Conservation (phyloP, 30 jellyfish, hydroid and myxozoan genomes). For the Cassiopea xamachana region DNA sequence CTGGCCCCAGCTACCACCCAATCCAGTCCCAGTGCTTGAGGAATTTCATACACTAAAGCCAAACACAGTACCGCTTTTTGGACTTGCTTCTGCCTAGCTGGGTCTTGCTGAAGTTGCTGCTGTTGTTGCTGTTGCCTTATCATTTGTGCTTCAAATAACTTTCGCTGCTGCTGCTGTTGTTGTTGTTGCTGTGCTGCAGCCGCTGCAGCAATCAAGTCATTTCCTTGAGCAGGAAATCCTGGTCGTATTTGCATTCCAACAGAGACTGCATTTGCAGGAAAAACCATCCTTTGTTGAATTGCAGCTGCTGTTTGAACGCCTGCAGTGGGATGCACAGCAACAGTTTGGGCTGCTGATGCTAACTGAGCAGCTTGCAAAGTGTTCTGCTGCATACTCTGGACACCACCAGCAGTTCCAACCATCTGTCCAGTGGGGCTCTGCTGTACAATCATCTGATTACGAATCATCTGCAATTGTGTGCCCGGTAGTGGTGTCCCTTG, state of each 20-base stretch:
- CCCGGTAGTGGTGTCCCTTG: slow-evolving; percentile 48
- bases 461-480: slow-evolving; percentile 47
- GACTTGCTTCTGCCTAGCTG: slow-evolving; percentile 56
- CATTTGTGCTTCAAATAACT: slow-evolving; percentile 79
- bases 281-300: slow-evolving; percentile 66
- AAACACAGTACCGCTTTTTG: slow-evolving; percentile 62
- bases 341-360: slow-evolving; percentile 42
- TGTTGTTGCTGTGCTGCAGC: slow-evolving; percentile 59
- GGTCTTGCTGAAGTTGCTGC: slow-evolving; percentile 54
- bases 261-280: slow-evolving; percentile 41
- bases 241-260: slow-evolving; percentile 58
- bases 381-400: slow-evolving; percentile 24
- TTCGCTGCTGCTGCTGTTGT: slow-evolving; percentile 70
- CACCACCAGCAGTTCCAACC: slow-evolving; percentile 17
- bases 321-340: slow-evolving; percentile 49
- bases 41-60: neutral
- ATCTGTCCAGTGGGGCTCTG: slow-evolving; percentile 43
- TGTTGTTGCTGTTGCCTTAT: slow-evolving; percentile 71
- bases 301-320: slow-evolving; percentile 50
- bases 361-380: slow-evolving; percentile 47
- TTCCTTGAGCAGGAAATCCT: slow-evolving; percentile 61
- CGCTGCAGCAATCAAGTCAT: slow-evolving; percentile 44
- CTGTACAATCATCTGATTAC: slow-evolving; percentile 46
- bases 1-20: no score
- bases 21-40: neutral